Evolutionary conservation across 30 jellyfish, hydroid and myxozoan genomes (phyloP).

Genomic region (Aurelia aurita): DNA sequence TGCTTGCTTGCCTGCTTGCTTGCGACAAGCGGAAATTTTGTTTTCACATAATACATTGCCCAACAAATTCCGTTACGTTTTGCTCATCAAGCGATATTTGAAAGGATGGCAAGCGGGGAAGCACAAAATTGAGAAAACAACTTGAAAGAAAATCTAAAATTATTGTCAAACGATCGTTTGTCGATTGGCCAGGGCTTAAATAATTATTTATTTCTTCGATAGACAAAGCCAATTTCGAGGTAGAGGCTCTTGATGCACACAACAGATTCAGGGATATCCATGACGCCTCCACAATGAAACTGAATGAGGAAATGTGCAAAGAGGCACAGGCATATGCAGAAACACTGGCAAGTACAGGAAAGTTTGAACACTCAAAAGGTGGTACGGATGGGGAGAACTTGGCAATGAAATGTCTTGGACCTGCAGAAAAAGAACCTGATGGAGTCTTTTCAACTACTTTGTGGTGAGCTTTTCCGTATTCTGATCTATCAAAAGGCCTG

Average conservation of each 20-base stretch:
- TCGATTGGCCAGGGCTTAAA: background rate
- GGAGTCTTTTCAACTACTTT: conserved; percentile 74
- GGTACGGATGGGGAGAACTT: conserved; percentile 63
- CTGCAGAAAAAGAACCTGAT: conserved; percentile 73
- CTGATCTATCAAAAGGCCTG: too few species aligned
- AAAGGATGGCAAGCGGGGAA: too few species aligned
- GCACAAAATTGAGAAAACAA: too few species aligned
- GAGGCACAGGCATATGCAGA: conserved; percentile 70
- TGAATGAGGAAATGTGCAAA: conserved; percentile 18
- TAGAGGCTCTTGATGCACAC: conserved; percentile 58
- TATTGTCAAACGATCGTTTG: too few species aligned
- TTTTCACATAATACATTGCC: too few species aligned
- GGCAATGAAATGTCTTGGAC: conserved; percentile 74
- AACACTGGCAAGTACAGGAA: conserved; percentile 47
- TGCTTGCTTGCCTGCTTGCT: too few species aligned
- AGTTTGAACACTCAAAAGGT: conserved; percentile 48
- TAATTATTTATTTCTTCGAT: background rate
- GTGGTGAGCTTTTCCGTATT: conserved; percentile 55
- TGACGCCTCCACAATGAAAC: conserved; percentile 37
- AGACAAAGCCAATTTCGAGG: conserved; percentile 29
- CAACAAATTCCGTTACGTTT: too few species aligned
- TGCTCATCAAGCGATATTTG: too few species aligned
- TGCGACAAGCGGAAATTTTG: too few species aligned
- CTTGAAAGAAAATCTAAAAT: too few species aligned
- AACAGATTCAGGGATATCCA: conserved; percentile 65